These are phyloP conservation scores for Python bivittatus DNA, from an alignment of 2,113 vertebrate genomes.

Conservation along the genomic window DNA sequence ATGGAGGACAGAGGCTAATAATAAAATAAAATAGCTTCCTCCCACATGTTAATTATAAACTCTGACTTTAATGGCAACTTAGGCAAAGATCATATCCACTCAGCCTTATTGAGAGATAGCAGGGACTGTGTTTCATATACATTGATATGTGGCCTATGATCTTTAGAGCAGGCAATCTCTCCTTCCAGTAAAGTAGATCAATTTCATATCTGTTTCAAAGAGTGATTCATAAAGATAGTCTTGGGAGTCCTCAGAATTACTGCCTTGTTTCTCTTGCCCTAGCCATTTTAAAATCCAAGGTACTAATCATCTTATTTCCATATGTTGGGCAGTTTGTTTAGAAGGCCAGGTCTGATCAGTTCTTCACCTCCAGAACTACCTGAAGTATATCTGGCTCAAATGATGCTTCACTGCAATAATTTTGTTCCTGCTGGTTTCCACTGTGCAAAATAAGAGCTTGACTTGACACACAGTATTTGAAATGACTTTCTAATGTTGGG, in stretches of 20 bases:
- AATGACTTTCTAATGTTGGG: not conserved
- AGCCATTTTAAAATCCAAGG: not conserved
- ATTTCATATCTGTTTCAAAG: constrained; percentile 1
- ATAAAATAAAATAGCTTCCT: constrained; percentile 4
- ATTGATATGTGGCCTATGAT: not conserved
- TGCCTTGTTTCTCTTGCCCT: not conserved
- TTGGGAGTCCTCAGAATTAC: not conserved
- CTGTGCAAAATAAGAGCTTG: not conserved
- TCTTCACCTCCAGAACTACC: not conserved
- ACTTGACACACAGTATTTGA: not conserved
- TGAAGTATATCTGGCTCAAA: not conserved
- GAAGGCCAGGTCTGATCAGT: not conserved
- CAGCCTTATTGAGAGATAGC: not conserved
- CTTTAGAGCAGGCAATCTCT: not conserved
- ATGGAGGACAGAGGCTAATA: not conserved
- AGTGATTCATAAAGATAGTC: not conserved
- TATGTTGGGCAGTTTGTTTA: not conserved
- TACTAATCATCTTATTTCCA: not conserved
- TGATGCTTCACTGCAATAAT: not conserved
- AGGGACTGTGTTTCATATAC: not conserved
- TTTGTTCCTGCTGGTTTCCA: not conserved
- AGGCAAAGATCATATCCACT: constrained; percentile 10
- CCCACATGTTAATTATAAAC: constrained; percentile 2
- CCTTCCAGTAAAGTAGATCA: not conserved
- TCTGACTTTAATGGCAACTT: constrained; percentile 7